phyloP scores from a whole-genome alignment of 2,888 invertebrate genomes.

The Cremastobaeus sp. region DNA sequence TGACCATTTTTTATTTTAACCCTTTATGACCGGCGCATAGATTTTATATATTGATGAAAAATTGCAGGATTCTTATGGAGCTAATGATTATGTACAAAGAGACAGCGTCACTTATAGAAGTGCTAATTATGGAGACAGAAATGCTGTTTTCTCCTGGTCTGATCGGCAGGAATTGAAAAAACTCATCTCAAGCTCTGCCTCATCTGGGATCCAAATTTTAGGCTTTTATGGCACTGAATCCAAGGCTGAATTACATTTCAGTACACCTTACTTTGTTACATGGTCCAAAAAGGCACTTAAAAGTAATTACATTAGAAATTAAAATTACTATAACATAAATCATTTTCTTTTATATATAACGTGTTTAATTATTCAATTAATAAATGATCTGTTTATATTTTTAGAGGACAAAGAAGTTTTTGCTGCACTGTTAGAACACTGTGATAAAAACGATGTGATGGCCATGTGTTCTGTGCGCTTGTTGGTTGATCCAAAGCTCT shows the following conservation, averaged over 20 bases:
- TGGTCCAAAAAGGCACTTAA: slow-evolving; percentile 15
- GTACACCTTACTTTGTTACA: slow-evolving; percentile 56
- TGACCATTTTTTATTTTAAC: too few species aligned
- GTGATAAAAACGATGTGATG: slow-evolving; percentile 55
- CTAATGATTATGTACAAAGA: slow-evolving; percentile 7
- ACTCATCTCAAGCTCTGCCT: neutral
- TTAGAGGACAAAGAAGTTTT: slow-evolving; percentile 60
- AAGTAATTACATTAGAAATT: neutral
- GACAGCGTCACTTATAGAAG: slow-evolving; percentile 19
- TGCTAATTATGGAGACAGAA: slow-evolving; percentile 20
- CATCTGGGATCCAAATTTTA: slow-evolving; percentile 51
- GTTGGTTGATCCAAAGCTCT: slow-evolving; percentile 42
- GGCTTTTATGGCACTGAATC: slow-evolving; percentile 51
- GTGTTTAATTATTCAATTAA: too few species aligned
- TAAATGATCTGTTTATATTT: slow-evolving; percentile 13
- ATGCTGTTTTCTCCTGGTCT: slow-evolving; percentile 1
- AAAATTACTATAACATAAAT: too few species aligned
- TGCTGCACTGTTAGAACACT: slow-evolving; percentile 52
- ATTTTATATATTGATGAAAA: too few species aligned
- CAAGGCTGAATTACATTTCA: slow-evolving; percentile 43
- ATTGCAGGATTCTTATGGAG: slow-evolving; percentile 23
- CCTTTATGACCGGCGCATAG: too few species aligned
- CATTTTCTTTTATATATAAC: too few species aligned
- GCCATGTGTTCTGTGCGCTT: slow-evolving; percentile 55
- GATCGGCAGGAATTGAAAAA: slow-evolving; percentile 23